A percentile compares a stretch with the other conserved stretches of the same genome.
Evolutionary conservation across 2,797 vertebrate genomes (phyloP).

Genomic region (Cottoperca gobio): DNA sequence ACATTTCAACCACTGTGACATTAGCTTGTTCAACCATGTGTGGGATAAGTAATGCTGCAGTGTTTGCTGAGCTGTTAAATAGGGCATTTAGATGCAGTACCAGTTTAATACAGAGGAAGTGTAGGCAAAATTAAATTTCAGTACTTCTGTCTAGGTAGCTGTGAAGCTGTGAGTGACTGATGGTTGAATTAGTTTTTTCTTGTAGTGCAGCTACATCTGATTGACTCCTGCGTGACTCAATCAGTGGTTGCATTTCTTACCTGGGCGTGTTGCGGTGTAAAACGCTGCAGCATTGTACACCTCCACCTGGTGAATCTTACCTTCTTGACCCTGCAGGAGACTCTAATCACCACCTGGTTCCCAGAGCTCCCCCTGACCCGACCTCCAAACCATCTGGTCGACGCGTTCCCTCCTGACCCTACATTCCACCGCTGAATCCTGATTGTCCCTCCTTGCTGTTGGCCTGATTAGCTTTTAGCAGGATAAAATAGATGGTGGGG

Average conservation of each 20-base stretch:
- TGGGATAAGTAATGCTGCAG: constrained; percentile 65
- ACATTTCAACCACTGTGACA: constrained; percentile 73
- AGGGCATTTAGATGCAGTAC: constrained; percentile 72
- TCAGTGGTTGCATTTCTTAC: not conserved
- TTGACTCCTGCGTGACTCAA: not conserved
- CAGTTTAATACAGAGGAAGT: constrained; percentile 61
- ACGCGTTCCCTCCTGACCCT: constrained; percentile 51
- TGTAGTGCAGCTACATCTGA: constrained; percentile 1
- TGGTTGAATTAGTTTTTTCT: constrained; percentile 19
- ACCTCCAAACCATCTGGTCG: constrained; percentile 71
- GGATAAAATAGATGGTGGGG: constrained; percentile 38
- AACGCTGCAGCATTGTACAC: constrained; percentile 19
- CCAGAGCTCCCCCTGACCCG: constrained; percentile 40
- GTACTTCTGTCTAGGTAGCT: constrained; percentile 28
- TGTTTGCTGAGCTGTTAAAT: constrained; percentile 77
- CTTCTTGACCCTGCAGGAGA: constrained; percentile 49
- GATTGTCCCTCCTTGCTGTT: constrained; percentile 33
- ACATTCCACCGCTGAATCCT: constrained; percentile 38
- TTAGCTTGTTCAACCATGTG: constrained; percentile 75
- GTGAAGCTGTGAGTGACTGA: constrained; percentile 48
- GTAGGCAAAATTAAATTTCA: constrained; percentile 70
- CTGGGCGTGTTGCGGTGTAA: not conserved
- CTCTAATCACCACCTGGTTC: constrained; percentile 54
- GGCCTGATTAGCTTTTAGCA: constrained; percentile 64
- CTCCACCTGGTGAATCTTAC: constrained; percentile 51